Conservation (phyloP, 2,113 vertebrate genomes). For the Cavia aperea region DNA sequence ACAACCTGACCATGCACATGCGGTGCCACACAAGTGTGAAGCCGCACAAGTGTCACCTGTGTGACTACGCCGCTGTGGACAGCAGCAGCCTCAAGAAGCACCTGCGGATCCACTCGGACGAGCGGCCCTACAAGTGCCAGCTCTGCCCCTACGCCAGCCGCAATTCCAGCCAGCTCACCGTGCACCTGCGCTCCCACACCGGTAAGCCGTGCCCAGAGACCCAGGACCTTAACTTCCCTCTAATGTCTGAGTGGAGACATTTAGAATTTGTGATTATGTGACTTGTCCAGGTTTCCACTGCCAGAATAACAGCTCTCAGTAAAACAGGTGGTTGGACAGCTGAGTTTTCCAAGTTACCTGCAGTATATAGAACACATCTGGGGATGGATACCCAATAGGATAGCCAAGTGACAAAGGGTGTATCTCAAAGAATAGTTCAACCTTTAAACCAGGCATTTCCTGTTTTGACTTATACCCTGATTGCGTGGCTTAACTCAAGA, state of each 20-base stretch:
- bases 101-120: slow-evolving; percentile 92
- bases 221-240: background rate
- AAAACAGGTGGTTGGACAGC: background rate
- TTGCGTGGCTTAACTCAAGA: slow-evolving; percentile 61
- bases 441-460: slow-evolving; percentile 48
- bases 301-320: background rate
- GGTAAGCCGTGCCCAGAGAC: slow-evolving; percentile 64
- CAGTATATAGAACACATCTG: background rate
- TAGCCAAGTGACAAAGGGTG: slow-evolving; percentile 46
- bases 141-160: slow-evolving; percentile 96
- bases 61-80: slow-evolving; percentile 92
- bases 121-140: slow-evolving; percentile 95
- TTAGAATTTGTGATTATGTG: background rate
- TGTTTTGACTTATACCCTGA: slow-evolving; percentile 58
- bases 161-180: slow-evolving; percentile 97
- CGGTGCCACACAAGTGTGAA: slow-evolving; percentile 71
- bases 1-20: slow-evolving; percentile 96
- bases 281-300: background rate
- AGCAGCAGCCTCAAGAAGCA: slow-evolving; percentile 98
- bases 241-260: background rate
- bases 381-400: slow-evolving; percentile 18
- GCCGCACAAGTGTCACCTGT: slow-evolving; percentile 93
- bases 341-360: background rate
- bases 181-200: slow-evolving; percentile 93
- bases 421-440: slow-evolving; percentile 67